phyloP scores from a whole-genome alignment of 2,797 vertebrate genomes.

The Sciurus carolinensis region DNA sequence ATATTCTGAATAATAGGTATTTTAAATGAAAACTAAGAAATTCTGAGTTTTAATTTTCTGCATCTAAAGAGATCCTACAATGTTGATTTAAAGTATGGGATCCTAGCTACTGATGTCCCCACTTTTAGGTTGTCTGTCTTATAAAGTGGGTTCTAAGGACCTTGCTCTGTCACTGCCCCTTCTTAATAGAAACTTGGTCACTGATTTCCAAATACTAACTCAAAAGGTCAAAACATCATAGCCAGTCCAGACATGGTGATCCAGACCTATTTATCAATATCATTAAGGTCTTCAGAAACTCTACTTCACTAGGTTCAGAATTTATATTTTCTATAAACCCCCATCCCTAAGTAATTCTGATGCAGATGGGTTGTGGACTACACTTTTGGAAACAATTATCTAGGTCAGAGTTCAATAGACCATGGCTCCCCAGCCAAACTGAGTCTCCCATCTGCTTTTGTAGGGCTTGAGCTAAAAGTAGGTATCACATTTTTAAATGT shows the following conservation, averaged over 20 bases:
- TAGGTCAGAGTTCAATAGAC: neutral
- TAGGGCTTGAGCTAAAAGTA: neutral
- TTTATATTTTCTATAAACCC: neutral
- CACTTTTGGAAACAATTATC: neutral
- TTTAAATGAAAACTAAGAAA: conserved; percentile 65
- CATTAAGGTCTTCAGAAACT: conserved; percentile 41
- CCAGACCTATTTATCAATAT: neutral
- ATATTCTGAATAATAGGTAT: conserved; percentile 64
- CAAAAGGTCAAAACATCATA: neutral
- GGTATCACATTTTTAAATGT: neutral
- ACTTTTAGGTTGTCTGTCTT: neutral
- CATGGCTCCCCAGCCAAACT: neutral
- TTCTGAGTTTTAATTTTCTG: conserved; percentile 56
- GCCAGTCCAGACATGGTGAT: neutral
- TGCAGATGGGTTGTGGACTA: neutral
- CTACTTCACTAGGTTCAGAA: neutral
- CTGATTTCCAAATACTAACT: neutral
- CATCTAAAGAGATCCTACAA: conserved; percentile 70
- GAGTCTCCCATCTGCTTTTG: neutral
- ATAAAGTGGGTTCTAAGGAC: neutral
- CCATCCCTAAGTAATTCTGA: neutral
- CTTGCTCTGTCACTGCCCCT: neutral
- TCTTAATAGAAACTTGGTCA: neutral
- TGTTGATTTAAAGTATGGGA: conserved; percentile 40
- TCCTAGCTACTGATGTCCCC: neutral